Percentiles rank a stretch among this genome's conserved stretches.
Evolutionary conservation across 2,113 vertebrate species (phyloP).

Genomic region (Tragelaphus imberbis): DNA sequence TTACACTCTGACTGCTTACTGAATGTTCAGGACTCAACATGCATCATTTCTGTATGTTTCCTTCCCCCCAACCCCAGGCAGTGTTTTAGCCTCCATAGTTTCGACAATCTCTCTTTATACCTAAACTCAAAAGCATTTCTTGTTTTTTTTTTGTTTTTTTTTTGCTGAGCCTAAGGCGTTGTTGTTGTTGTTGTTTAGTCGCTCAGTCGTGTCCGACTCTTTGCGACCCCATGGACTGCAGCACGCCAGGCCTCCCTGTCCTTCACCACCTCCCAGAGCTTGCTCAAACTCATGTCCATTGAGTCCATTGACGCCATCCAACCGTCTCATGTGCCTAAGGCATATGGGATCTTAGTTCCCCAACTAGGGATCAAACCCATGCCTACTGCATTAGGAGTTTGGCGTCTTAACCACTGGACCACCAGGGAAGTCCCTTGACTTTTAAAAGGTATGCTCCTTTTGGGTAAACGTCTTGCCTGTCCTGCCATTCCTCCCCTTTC

Average conservation of each 20-base stretch:
- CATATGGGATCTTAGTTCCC: neutral
- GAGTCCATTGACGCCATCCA: neutral
- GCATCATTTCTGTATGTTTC: neutral
- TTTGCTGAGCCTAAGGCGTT: neutral
- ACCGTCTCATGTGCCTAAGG: neutral
- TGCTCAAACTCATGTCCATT: neutral
- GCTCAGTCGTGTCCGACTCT: neutral
- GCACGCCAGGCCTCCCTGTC: neutral
- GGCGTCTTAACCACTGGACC: neutral
- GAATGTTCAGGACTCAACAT: neutral
- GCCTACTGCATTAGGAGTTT: neutral
- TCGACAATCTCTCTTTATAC: neutral
- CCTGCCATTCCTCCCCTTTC: neutral
- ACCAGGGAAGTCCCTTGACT: neutral
- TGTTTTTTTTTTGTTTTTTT: neutral
- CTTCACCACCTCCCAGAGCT: neutral
- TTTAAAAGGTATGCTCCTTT: neutral
- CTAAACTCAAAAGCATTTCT: neutral
- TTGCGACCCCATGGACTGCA: rapidly evolving
- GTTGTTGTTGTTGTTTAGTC: neutral
- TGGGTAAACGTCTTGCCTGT: neutral
- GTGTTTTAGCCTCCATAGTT: neutral
- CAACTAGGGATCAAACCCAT: neutral
- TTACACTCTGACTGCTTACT: neutral
- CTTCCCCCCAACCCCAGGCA: neutral